These are phyloP conservation scores for Triplophysa dalaica DNA, from an alignment of 2,113 vertebrate genomes.

Conservation along the genomic window DNA sequence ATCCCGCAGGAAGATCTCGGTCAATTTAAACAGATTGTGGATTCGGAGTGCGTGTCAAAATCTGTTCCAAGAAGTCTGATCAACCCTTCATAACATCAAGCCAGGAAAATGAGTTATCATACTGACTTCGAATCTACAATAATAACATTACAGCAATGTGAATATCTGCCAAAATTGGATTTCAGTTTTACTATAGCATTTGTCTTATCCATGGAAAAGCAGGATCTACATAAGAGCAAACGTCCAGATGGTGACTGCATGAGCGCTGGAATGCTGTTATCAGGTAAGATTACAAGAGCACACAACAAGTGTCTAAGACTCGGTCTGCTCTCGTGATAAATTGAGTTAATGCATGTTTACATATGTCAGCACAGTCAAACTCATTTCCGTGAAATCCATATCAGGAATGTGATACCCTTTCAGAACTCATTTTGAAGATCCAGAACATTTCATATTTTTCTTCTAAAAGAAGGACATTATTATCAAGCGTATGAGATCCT, in stretches of 20 bases:
- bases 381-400: conserved; percentile 33
- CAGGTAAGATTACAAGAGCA: conserved; percentile 38
- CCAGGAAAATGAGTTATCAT: neutral
- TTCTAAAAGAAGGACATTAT: neutral
- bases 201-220: neutral
- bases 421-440: too few relatives aligned
- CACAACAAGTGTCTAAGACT: conserved; percentile 30
- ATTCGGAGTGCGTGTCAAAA: neutral
- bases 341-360: conserved; percentile 45
- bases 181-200: too few relatives aligned
- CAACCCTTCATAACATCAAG: neutral
- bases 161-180: too few relatives aligned
- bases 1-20: conserved; percentile 16
- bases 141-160: neutral
- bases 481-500: neutral
- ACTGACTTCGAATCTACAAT: neutral
- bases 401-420: neutral
- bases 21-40: neutral
- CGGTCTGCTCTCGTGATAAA: conserved; percentile 30
- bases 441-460: neutral
- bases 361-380: conserved; percentile 32
- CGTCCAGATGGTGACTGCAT: neutral
- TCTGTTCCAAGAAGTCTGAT: neutral
- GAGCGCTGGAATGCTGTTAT: conserved; percentile 29
- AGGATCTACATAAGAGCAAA: conserved; percentile 1